A percentile compares a stretch with the other conserved stretches of the same genome.
Conservation (phyloP, 2,113 vertebrate species). For the Lophochroa leadbeateri region DNA sequence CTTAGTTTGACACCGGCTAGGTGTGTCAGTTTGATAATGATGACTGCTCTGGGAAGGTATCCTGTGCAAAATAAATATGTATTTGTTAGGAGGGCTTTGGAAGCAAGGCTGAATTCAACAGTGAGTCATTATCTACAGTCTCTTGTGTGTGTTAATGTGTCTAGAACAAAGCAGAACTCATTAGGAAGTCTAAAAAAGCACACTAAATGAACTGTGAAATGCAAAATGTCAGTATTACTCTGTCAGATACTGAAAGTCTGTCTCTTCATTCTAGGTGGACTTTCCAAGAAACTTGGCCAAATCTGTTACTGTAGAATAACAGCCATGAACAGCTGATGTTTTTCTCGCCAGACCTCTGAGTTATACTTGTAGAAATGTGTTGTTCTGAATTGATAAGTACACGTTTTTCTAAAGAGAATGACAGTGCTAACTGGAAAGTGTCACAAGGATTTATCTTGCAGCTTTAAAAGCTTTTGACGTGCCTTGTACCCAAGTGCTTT, state of each 20-base stretch:
- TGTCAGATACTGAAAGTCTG: conserved; percentile 12
- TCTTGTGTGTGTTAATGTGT: neutral
- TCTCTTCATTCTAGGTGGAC: conserved; percentile 85
- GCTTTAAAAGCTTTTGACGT: conserved; percentile 70
- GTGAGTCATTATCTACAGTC: neutral
- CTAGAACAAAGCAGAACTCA: conserved; percentile 11
- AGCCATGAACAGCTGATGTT: neutral
- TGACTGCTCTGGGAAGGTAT: neutral
- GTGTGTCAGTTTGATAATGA: neutral
- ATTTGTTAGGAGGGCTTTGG: neutral
- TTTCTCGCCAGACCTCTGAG: neutral
- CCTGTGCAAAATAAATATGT: neutral
- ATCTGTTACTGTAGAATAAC: conserved; percentile 94
- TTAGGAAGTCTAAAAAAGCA: neutral
- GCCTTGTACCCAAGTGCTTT: conserved; percentile 80
- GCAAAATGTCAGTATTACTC: neutral
- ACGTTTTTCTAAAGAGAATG: neutral
- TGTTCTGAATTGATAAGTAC: conserved; percentile 15
- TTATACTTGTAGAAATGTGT: neutral
- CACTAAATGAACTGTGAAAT: neutral
- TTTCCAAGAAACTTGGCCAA: conserved; percentile 96
- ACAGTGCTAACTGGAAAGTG: neutral
- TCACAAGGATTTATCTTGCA: conserved; percentile 23
- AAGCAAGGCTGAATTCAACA: neutral
- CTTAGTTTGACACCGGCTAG: neutral